Percentiles rank a stretch among this genome's conserved stretches.
These are phyloP conservation scores for Columba guinea DNA, from an alignment of 2,797 vertebrate genomes.

Conservation along the genomic window DNA sequence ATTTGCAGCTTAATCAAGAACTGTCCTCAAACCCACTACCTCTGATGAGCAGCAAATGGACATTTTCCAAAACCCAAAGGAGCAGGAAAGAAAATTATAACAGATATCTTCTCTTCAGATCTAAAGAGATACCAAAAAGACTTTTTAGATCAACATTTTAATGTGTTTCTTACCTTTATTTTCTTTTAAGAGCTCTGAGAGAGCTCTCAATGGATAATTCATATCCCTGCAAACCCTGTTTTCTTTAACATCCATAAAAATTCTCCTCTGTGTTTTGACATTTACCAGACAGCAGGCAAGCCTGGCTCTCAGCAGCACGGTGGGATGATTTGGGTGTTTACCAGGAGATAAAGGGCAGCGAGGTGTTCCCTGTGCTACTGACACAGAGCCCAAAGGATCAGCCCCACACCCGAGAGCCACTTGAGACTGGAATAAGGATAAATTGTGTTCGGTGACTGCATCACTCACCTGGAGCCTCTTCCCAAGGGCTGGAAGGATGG, in stretches of 20 bases:
- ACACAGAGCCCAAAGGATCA: not conserved
- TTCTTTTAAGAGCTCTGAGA: not conserved
- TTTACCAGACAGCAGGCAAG: not conserved
- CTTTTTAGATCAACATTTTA: constrained; percentile 20
- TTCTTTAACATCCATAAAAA: not conserved
- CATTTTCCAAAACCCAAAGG: not conserved
- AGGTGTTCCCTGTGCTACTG: not conserved
- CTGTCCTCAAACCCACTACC: not conserved
- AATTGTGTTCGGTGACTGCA: not conserved
- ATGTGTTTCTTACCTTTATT: not conserved
- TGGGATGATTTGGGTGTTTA: not conserved
- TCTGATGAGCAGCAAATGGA: not conserved
- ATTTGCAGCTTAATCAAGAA: not conserved
- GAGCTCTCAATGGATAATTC: not conserved
- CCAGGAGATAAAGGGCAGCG: not conserved
- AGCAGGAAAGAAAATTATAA: not conserved
- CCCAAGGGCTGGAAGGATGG: not conserved
- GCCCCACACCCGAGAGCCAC: not conserved
- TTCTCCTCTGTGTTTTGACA: not conserved
- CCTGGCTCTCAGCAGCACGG: not conserved
- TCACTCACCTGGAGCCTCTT: not conserved
- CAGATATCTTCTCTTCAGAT: not conserved
- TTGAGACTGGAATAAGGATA: rapidly evolving
- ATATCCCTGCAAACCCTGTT: not conserved
- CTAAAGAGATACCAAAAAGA: constrained; percentile 3